Conservation (phyloP, 2,888 invertebrate species). For the Zelleria hepariella region DNA sequence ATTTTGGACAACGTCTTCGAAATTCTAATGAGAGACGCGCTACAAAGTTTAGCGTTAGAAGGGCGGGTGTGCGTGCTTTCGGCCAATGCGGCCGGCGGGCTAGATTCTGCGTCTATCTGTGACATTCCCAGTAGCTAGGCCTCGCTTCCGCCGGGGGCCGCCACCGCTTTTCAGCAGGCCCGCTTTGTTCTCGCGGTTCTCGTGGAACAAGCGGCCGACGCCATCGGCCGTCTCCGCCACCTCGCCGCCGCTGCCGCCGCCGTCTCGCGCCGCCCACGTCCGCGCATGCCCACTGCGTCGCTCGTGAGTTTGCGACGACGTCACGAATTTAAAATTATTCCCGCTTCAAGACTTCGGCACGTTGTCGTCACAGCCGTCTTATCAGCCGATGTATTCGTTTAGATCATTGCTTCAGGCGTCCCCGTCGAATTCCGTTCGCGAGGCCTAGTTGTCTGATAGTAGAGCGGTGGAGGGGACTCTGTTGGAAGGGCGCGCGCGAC, state of each 20-base stretch:
- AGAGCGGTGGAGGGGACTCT: too few species aligned
- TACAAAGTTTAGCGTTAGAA: too few species aligned
- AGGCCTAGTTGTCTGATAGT: not conserved
- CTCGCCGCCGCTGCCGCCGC: conserved; percentile 36
- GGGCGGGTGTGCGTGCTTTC: too few species aligned
- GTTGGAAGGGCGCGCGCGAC: conserved; percentile 50
- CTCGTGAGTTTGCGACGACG: conserved; percentile 25
- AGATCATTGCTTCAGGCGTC: not conserved
- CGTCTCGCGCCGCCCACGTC: conserved; percentile 34
- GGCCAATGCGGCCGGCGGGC: not conserved
- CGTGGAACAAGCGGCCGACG: not conserved
- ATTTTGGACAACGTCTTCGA: conserved; percentile 26
- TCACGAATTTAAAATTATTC: conserved; percentile 49
- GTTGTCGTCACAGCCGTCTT: conserved; percentile 3
- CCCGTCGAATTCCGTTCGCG: not conserved
- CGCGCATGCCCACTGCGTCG: conserved; percentile 51
- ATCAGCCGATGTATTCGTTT: not conserved
- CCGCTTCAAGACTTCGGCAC: conserved; percentile 36
- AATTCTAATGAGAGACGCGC: not conserved
- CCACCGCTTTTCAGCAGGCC: not conserved
- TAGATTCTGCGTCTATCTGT: not conserved
- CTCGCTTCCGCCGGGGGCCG: not conserved
- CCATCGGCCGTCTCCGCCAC: conserved; percentile 19
- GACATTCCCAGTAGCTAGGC: not conserved
- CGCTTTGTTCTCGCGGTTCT: not conserved